Conservation (phyloP, 2,888 invertebrate species). For the Drosophila glabriapex region DNA sequence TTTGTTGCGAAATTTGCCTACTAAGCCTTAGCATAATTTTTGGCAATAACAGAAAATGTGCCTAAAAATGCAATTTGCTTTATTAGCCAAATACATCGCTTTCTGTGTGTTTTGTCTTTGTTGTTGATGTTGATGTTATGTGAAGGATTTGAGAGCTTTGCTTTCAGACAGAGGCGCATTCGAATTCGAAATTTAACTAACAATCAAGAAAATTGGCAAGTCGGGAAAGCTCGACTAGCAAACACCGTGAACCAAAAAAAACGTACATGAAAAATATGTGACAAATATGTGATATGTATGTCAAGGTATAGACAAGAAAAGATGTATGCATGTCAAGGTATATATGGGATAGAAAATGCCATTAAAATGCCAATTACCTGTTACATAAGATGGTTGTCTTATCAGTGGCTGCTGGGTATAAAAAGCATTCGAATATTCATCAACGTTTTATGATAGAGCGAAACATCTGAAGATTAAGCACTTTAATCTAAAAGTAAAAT, state of each 20-base stretch:
- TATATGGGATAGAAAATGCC: neutral
- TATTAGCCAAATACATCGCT: slow-evolving; percentile 22
- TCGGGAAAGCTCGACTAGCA: neutral
- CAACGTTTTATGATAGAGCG: neutral
- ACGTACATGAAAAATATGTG: neutral
- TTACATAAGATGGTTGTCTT: no score
- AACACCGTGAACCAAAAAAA: neutral
- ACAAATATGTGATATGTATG: neutral
- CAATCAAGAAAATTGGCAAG: neutral
- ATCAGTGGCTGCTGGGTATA: neutral
- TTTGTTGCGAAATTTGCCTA: slow-evolving; percentile 1
- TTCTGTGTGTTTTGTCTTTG: neutral
- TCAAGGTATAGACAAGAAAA: neutral
- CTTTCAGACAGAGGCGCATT: neutral
- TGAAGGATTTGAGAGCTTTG: neutral
- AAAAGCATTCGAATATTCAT: neutral
- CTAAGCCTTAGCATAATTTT: slow-evolving; percentile 36
- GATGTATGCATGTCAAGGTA: neutral
- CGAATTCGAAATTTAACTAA: neutral
- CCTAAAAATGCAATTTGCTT: slow-evolving; percentile 39
- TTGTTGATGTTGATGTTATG: neutral
- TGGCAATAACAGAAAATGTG: slow-evolving; percentile 25
- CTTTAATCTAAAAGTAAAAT: neutral
- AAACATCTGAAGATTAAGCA: neutral
- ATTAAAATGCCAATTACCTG: neutral